These are phyloP conservation scores for Leucoraja erinaceus DNA, from an alignment of 2,113 vertebrate genomes.

Conservation along the genomic window DNA sequence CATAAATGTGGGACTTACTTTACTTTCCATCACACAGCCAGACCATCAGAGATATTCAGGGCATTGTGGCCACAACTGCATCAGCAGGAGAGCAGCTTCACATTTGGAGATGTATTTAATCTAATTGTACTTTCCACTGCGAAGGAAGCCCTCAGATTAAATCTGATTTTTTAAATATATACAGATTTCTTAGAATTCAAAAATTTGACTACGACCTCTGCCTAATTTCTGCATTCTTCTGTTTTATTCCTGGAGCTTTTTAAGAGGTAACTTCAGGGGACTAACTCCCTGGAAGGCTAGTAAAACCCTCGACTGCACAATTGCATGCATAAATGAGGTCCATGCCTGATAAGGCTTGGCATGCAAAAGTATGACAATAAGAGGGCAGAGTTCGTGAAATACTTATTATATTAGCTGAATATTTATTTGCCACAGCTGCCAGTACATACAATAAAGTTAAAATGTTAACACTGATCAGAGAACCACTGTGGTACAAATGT, in stretches of 20 bases:
- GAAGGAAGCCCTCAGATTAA: not conserved
- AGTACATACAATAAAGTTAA: slow-evolving; percentile 41
- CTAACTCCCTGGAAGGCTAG: not conserved
- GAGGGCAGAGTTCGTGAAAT: slow-evolving; percentile 25
- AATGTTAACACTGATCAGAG: slow-evolving; percentile 50
- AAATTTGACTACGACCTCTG: not conserved
- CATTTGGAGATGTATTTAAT: slow-evolving; percentile 12
- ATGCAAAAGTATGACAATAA: slow-evolving; percentile 39
- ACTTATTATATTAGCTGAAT: slow-evolving; percentile 37
- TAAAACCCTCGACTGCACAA: not conserved
- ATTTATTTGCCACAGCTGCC: slow-evolving; percentile 40
- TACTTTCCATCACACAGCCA: not conserved
- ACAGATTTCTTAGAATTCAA: not conserved
- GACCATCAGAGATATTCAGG: not conserved
- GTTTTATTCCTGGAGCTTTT: not conserved
- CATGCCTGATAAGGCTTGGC: slow-evolving; percentile 32
- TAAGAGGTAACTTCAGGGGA: not conserved
- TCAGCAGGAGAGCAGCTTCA: not conserved
- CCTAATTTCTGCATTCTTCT: not conserved
- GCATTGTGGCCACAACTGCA: not conserved
- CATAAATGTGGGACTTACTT: not conserved
- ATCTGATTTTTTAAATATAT: not conserved
- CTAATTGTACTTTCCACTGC: slow-evolving; percentile 22
- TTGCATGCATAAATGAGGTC: slow-evolving; percentile 30
- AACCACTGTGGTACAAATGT: slow-evolving; percentile 66